Evolutionary conservation across 2,797 vertebrate genomes (phyloP), one percentile per base, ranked within the genome.

Genomic region (Mormyrops boulengeri): DNA sequence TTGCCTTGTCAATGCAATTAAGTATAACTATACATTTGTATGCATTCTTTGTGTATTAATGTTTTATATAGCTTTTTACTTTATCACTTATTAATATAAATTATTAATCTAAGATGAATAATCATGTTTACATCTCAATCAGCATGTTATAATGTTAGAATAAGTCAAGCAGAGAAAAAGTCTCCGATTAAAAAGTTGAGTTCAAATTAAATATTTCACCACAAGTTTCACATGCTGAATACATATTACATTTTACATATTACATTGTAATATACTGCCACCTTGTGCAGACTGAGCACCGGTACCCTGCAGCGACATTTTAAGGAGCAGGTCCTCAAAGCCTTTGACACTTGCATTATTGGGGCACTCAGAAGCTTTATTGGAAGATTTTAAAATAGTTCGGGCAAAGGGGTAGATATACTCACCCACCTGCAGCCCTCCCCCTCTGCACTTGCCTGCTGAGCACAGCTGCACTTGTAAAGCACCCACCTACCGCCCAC

Each of bases 221-320:
- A 22, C 41, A 22, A 22, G 34, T n/a, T n/a, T 85, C n/a, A 30
- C 50, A 55, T 53, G 9, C 22, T 17, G 85, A 6, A 34, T 0
- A 38, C 26, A 19, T 41, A 19, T 38, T 26, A 57, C 7, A 12
- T 82, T 62, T n/a, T 0, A 38, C 26, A 19, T 41, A 19, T 38
- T 26, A 57, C 7, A 12, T 82, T 62, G 22, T 49, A 41, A 41
- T 53, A 84, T 93, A 91, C 91, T 93, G 93, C 94, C 94, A 90
- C 91, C 94, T 91, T 82, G 93, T 93, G 93, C 53, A 90, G 52
- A 34, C 47, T 17, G 12, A 87, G 30, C 26, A 38, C 47, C 17
- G 3, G 34, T 82, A 11, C 80, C 66, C 30, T 14, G 30, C 66
- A 69, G 62, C 26, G 62, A 30, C 62, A 66, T 66, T 30, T 66